Evolutionary conservation across 2,113 vertebrate genomes (phyloP).

Genomic region (Willisornis vidua): DNA sequence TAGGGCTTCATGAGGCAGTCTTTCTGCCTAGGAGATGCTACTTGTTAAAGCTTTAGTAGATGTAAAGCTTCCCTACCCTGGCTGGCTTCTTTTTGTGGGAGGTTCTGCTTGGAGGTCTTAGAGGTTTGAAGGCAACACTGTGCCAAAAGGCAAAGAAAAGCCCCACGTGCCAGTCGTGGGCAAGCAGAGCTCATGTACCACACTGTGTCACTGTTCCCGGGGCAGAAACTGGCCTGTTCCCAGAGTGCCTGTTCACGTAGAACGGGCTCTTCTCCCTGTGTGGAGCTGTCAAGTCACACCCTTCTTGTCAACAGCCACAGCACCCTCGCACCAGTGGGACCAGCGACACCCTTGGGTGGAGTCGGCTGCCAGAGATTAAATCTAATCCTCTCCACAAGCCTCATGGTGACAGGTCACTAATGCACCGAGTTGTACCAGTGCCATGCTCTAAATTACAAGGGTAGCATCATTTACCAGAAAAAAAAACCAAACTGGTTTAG

Average conservation of each 20-base stretch:
- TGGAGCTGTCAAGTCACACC: background rate
- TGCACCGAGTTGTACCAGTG: background rate
- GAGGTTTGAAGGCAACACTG: background rate
- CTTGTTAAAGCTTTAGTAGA: background rate
- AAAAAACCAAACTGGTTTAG: background rate
- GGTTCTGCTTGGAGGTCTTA: background rate
- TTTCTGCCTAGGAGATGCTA: background rate
- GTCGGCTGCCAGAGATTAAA: background rate
- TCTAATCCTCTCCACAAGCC: background rate
- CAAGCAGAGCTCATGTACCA: rapidly evolving
- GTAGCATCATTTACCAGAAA: background rate
- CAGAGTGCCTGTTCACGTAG: background rate
- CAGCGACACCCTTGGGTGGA: background rate
- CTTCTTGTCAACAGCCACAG: background rate
- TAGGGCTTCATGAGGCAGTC: rapidly evolving
- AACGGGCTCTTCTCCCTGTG: background rate
- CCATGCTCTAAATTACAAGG: background rate
- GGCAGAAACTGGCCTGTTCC: background rate
- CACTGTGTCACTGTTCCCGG: rapidly evolving
- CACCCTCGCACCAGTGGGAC: background rate
- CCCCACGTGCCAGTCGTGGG: rapidly evolving
- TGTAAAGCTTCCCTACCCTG: background rate
- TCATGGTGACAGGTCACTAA: background rate
- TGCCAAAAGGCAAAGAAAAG: background rate
- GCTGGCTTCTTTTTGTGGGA: background rate